Evolutionary conservation across 2,113 vertebrate species (phyloP).

Genomic region (Drymodes brunneopygia): DNA sequence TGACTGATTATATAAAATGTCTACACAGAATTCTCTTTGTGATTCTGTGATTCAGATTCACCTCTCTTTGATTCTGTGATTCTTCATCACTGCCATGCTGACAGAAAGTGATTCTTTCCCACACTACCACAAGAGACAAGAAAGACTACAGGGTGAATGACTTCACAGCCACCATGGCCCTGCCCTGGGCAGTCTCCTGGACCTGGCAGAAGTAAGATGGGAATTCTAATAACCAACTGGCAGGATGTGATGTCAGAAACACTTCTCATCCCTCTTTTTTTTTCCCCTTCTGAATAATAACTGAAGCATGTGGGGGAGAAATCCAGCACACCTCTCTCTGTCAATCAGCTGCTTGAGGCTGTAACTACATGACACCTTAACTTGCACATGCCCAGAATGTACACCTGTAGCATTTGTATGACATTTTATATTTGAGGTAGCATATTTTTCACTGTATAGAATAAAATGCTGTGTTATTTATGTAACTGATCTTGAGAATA

Average conservation of each 20-base stretch:
- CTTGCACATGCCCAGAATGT: neutral
- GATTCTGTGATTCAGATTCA: neutral
- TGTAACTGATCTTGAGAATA: neutral
- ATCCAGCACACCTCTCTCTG: neutral
- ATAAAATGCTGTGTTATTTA: neutral
- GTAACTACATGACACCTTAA: neutral
- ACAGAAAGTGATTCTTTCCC: neutral
- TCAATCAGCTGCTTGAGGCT: neutral
- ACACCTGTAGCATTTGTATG: neutral
- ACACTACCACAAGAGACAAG: neutral
- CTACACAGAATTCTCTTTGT: neutral
- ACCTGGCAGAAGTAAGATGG: neutral
- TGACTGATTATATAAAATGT: neutral
- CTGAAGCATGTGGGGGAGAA: neutral
- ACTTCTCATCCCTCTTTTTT: neutral
- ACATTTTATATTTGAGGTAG: neutral
- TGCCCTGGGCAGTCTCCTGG: neutral
- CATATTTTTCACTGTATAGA: neutral
- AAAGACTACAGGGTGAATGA: rapidly evolving
- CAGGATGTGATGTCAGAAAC: neutral
- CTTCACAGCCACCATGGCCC: neutral
- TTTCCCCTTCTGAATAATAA: neutral
- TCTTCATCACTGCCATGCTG: neutral
- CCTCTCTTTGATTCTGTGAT: neutral
- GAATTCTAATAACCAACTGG: neutral